Conservation (phyloP, 2,113 vertebrate species). For the Xiphophorus maculatus region DNA sequence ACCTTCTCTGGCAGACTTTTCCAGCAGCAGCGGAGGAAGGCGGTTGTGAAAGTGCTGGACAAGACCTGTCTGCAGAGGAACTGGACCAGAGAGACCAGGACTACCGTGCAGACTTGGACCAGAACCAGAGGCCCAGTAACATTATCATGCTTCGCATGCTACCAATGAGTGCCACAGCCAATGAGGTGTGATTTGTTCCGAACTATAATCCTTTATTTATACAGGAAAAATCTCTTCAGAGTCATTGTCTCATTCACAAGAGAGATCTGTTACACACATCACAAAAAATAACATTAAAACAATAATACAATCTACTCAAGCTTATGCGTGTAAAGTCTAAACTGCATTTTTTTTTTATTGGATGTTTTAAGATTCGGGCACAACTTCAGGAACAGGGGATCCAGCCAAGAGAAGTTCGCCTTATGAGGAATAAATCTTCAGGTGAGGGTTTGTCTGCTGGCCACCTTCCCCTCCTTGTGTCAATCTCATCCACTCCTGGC, state of each 20-base stretch:
- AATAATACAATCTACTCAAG: no score
- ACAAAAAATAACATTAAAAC: no score
- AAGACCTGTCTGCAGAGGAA: conserved; percentile 67
- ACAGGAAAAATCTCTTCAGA: no score
- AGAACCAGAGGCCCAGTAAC: conserved; percentile 88
- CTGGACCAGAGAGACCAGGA: conserved; percentile 89
- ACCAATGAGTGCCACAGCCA: conserved; percentile 87
- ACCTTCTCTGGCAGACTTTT: conserved; percentile 46
- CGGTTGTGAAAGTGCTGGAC: conserved; percentile 29
- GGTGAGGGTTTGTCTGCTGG: conserved; percentile 80
- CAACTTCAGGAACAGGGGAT: conserved; percentile 88
- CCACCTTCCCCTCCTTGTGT: conserved; percentile 15
- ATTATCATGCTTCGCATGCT: conserved; percentile 94
- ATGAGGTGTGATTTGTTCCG: conserved; percentile 76
- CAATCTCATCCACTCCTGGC: conserved; percentile 21
- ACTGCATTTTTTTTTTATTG: not conserved
- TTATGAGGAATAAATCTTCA: conserved; percentile 95
- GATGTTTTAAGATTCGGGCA: conserved; percentile 82
- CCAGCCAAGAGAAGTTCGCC: conserved; percentile 88
- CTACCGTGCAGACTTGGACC: conserved; percentile 86
- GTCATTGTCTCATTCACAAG: no score
- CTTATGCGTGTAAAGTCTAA: not conserved
- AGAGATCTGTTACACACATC: no score
- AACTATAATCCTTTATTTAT: no score
- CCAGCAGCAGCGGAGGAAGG: conserved; percentile 43